A percentile compares a stretch with the other conserved stretches of the same genome.
These are phyloP conservation scores for Holacanthus passer DNA, from an alignment of 2,113 vertebrate genomes.

Conservation along the genomic window DNA sequence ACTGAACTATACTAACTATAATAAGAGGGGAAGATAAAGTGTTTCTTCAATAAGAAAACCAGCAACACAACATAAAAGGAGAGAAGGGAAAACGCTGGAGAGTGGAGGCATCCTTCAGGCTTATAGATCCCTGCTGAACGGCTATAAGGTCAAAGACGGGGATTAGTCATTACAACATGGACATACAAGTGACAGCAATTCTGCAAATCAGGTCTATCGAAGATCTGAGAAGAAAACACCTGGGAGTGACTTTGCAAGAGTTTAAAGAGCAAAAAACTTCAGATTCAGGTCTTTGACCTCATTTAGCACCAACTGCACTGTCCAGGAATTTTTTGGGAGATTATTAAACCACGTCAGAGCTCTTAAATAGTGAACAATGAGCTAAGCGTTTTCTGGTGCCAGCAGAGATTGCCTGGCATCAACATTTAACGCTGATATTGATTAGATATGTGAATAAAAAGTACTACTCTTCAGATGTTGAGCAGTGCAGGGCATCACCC, in stretches of 20 bases:
- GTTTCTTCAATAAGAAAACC: neutral
- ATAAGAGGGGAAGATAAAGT: neutral
- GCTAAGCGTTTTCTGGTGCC: neutral
- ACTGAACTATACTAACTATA: neutral
- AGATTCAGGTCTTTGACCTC: neutral
- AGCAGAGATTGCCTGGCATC: neutral
- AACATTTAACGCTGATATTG: neutral
- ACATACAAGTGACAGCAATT: neutral
- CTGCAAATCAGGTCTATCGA: neutral
- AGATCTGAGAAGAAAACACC: neutral
- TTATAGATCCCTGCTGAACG: neutral
- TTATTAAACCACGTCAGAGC: neutral
- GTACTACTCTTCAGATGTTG: neutral
- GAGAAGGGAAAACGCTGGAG: neutral
- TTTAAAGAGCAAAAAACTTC: neutral
- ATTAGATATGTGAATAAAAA: neutral
- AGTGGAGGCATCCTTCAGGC: neutral
- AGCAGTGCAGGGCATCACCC: neutral
- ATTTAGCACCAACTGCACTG: constrained; percentile 1
- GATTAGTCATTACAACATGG: neutral
- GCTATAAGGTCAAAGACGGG: neutral
- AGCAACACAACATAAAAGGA: neutral
- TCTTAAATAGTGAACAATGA: neutral
- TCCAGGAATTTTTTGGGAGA: too few species aligned
- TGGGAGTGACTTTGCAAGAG: neutral